Conservation (phyloP, 2,113 vertebrate species). For the Neogobius melanostomus region DNA sequence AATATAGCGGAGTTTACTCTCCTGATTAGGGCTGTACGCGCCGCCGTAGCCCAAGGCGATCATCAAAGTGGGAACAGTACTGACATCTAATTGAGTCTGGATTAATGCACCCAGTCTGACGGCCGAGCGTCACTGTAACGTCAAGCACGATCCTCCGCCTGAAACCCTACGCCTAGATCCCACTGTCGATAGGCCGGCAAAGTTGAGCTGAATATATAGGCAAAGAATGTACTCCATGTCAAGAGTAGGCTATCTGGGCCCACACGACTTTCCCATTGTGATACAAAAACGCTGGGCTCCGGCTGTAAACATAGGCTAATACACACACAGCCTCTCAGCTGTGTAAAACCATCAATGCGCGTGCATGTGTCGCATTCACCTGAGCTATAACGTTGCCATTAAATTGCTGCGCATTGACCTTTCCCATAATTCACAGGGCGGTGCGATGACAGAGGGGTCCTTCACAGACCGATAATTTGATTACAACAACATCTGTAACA, state of each 20-base stretch:
- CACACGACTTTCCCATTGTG: too few species aligned
- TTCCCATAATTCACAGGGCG: slow-evolving; percentile 74
- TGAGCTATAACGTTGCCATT: slow-evolving; percentile 68
- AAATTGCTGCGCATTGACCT: slow-evolving; percentile 74
- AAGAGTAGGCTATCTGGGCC: too few species aligned
- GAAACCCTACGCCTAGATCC: not conserved
- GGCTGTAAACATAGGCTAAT: too few species aligned
- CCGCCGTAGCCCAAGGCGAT: slow-evolving; percentile 91
- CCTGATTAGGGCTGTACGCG: slow-evolving; percentile 90
- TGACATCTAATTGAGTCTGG: slow-evolving; percentile 98
- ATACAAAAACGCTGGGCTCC: too few species aligned
- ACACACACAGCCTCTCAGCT: not conserved
- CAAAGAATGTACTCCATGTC: not conserved
- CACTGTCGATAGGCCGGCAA: not conserved
- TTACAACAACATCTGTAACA: slow-evolving; percentile 83
- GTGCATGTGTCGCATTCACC: slow-evolving; percentile 46
- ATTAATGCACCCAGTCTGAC: slow-evolving; percentile 93
- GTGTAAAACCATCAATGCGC: slow-evolving; percentile 26
- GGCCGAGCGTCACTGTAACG: slow-evolving; percentile 55
- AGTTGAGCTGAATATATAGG: not conserved
- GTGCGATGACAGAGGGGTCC: slow-evolving; percentile 71
- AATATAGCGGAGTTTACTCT: slow-evolving; percentile 99
- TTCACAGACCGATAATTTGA: slow-evolving; percentile 82
- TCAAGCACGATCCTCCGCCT: not conserved
- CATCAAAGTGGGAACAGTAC: slow-evolving; percentile 86